phyloP scores from a whole-genome alignment of 2,113 vertebrate genomes.

The Protobothrops mucrosquamatus region DNA sequence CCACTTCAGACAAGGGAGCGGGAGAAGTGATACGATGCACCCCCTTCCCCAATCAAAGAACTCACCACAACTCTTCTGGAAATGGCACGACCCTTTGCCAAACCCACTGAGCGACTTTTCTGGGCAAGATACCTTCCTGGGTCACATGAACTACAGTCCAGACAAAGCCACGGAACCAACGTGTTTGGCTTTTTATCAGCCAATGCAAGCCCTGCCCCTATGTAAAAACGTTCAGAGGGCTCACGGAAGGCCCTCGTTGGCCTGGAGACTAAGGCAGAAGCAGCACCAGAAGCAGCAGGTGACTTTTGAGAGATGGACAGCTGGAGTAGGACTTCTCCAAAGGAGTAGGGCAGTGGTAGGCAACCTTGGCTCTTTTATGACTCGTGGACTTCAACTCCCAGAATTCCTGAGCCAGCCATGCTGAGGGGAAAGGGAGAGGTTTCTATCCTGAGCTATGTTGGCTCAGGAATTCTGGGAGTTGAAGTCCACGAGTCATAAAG shows the following conservation, averaged over 20 bases:
- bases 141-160: not conserved
- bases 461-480: too few relatives aligned
- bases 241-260: not conserved
- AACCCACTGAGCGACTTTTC: rapidly evolving
- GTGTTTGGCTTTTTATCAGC: not conserved
- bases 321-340: not conserved
- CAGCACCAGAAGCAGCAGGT: not conserved
- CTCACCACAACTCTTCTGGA: not conserved
- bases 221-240: not conserved
- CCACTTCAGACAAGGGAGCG: not conserved
- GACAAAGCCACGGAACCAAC: not conserved
- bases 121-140: not conserved
- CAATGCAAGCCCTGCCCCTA: not conserved
- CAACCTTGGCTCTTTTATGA: too few relatives aligned
- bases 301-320: not conserved
- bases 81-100: not conserved
- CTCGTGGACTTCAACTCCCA: too few relatives aligned
- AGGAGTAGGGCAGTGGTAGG: too few relatives aligned
- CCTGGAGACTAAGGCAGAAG: too few relatives aligned
- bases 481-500: too few relatives aligned
- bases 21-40: not conserved
- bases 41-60: rapidly evolving
- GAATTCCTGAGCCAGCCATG: too few relatives aligned
- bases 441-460: too few relatives aligned
- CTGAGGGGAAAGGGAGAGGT: too few relatives aligned